Percentiles rank a stretch among this genome's conserved stretches.
Evolutionary conservation across 2,113 vertebrate species (phyloP).

Genomic region (Parus major): DNA sequence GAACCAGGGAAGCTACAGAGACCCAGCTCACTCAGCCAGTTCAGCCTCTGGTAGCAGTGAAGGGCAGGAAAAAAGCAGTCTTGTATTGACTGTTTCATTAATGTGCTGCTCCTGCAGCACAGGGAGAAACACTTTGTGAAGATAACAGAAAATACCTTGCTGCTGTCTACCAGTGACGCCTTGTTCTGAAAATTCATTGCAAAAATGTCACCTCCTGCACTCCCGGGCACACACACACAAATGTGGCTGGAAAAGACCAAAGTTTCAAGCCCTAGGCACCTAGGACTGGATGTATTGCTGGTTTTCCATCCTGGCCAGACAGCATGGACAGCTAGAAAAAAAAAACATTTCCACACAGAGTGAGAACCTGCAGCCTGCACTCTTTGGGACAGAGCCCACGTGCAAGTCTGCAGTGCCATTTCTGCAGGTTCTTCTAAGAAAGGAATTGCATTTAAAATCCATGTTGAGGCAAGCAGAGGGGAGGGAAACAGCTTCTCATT

Average conservation of each 20-base stretch:
- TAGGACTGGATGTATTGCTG: not conserved
- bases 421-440: not conserved
- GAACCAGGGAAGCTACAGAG: conserved; percentile 69
- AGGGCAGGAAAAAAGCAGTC: conserved; percentile 62
- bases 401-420: not conserved
- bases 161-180: not conserved
- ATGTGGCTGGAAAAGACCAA: not conserved
- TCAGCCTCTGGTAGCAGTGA: conserved; percentile 76
- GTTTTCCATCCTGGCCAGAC: not conserved
- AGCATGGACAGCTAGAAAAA: not conserved
- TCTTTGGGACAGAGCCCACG: not conserved
- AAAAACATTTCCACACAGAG: not conserved
- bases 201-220: not conserved
- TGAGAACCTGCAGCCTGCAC: not conserved
- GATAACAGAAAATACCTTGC: not conserved
- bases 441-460: not conserved
- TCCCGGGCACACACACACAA: fast-evolving
- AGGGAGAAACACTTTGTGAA: not conserved
- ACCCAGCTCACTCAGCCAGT: conserved; percentile 68
- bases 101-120: conserved; percentile 33
- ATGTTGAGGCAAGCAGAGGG: not conserved
- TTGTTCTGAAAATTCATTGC: conserved; percentile 24
- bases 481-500: not conserved
- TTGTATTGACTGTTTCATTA: conserved; percentile 58
- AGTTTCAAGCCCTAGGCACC: not conserved